Evolutionary conservation across 2,113 vertebrate genomes (phyloP).

Genomic region (Pluvianellus socialis): DNA sequence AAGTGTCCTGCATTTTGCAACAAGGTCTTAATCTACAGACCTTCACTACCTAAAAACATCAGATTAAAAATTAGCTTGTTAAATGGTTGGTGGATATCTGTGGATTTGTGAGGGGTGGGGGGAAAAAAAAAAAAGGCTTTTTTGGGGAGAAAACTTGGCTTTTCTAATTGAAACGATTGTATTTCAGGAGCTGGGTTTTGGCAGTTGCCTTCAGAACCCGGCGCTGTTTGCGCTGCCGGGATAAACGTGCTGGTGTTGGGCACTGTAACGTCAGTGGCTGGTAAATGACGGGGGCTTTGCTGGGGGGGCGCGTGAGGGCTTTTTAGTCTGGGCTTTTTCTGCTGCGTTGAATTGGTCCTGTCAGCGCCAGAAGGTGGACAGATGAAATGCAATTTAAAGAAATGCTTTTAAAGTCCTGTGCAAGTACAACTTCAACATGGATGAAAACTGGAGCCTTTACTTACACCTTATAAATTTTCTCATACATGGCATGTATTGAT

Average conservation of each 20-base stretch:
- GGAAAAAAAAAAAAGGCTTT: background rate
- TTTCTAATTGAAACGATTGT: background rate
- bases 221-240: background rate
- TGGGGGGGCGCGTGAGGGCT: rapidly evolving
- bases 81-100: background rate
- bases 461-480: too few species aligned
- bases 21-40: background rate
- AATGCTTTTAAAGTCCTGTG: too few species aligned
- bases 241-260: background rate
- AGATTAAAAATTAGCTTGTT: background rate
- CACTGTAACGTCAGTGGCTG: background rate
- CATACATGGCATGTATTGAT: too few species aligned
- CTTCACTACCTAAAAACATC: background rate
- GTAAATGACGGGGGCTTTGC: background rate
- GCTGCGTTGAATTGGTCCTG: background rate
- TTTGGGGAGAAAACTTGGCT: background rate
- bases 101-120: background rate
- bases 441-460: too few species aligned
- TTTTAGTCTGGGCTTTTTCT: background rate
- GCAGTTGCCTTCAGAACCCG: background rate
- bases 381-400: background rate
- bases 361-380: background rate
- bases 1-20: background rate
- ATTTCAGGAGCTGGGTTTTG: background rate
- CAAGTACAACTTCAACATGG: too few species aligned